A percentile compares a stretch with the other conserved stretches of the same genome.
phyloP scores from a whole-genome alignment of 2,888 invertebrate genomes.

The Sarcophaga variegata region DNA sequence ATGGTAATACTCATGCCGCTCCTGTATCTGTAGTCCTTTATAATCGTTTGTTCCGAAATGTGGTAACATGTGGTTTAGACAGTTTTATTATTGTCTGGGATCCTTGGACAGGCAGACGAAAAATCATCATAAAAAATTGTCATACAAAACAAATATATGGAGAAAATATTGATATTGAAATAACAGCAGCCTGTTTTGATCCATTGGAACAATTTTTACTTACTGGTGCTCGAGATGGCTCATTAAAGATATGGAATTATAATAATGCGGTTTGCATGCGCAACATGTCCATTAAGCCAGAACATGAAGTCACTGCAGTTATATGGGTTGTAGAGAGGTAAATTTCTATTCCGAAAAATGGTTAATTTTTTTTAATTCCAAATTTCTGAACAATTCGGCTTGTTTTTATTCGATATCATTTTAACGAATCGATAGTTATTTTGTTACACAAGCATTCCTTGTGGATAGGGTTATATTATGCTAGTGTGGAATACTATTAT shows the following conservation, averaged over 20 bases:
- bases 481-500: no score
- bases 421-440: no score
- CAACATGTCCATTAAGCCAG: conserved; percentile 85
- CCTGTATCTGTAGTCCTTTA: conserved; percentile 89
- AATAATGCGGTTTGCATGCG: conserved; percentile 89
- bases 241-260: conserved; percentile 91
- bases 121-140: conserved; percentile 87
- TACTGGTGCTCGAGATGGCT: conserved; percentile 91
- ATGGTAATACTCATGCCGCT: conserved; percentile 88
- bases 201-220: conserved; percentile 87
- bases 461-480: no score
- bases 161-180: conserved; percentile 82
- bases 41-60: conserved; percentile 88
- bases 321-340: conserved; percentile 85
- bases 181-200: conserved; percentile 84
- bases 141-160: conserved; percentile 87
- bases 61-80: conserved; percentile 90
- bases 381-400: no score
- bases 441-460: no score
- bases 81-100: conserved; percentile 93
- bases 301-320: conserved; percentile 84
- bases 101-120: conserved; percentile 86
- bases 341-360: conserved; percentile 39
- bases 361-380: no score
- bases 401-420: no score